Evolutionary conservation across 2,113 vertebrate genomes (phyloP).

Genomic region (Sisor rabdophorus): DNA sequence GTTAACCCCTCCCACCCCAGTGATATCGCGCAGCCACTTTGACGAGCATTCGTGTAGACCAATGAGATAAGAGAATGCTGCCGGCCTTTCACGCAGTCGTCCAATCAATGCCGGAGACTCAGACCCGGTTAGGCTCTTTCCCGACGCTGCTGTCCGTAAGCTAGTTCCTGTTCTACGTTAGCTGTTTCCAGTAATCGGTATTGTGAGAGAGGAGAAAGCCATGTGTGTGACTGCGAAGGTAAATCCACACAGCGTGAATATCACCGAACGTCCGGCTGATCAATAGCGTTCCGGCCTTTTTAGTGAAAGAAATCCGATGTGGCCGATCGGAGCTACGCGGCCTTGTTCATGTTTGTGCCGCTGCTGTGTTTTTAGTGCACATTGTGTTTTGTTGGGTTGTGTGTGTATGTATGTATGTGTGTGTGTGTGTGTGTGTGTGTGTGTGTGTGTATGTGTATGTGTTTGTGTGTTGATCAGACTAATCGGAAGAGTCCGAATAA

Average conservation of each 20-base stretch:
- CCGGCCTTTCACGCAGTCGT: conserved; percentile 40
- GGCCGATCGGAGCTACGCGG: conserved; percentile 65
- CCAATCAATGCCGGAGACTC: conserved; percentile 58
- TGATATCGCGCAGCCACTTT: neutral
- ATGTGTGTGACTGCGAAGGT: conserved; percentile 80
- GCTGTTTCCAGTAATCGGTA: conserved; percentile 80
- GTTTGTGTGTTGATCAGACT: conserved; percentile 72
- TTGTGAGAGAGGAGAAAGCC: conserved; percentile 82
- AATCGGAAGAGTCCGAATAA: conserved; percentile 51
- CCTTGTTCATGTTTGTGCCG: conserved; percentile 71
- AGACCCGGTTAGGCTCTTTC: conserved; percentile 48
- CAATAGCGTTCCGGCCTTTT: conserved; percentile 55
- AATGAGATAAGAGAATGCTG: conserved; percentile 48
- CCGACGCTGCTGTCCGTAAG: conserved; percentile 62
- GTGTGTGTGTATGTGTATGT: too few relatives aligned
- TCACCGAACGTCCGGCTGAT: conserved; percentile 54
- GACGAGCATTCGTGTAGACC: conserved; percentile 39
- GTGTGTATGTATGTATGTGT: too few relatives aligned
- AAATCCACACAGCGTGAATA: conserved; percentile 72
- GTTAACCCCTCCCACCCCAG: conserved; percentile 61
- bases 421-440: too few relatives aligned
- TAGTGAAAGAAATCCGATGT: conserved; percentile 58
- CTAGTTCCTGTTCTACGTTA: conserved; percentile 78
- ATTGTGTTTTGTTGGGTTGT: conserved; percentile 77
- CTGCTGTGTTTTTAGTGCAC: conserved; percentile 75